A percentile compares a stretch with the other conserved stretches of the same genome.
phyloP scores from a whole-genome alignment of 2,797 vertebrate species.

The Eupleurogrammus muticus region DNA sequence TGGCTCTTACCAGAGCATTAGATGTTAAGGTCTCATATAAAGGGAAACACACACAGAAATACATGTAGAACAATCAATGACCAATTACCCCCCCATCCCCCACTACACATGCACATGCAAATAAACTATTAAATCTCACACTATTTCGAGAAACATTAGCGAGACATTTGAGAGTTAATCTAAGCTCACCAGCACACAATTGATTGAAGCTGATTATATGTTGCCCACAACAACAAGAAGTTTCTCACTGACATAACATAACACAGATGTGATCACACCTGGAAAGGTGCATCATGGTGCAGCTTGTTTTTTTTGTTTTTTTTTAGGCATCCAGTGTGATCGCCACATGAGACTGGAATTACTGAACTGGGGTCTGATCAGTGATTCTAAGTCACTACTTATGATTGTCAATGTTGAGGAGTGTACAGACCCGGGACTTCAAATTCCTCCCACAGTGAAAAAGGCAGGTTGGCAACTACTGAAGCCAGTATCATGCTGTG shows the following conservation, averaged over 20 bases:
- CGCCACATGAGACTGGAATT: conserved; percentile 16
- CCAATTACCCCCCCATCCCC: too few species aligned
- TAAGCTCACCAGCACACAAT: background rate
- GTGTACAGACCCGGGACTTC: conserved; percentile 45
- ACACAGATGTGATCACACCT: conserved; percentile 2
- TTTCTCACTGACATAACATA: conserved; percentile 30
- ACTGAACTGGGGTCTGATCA: conserved; percentile 45
- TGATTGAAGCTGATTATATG: conserved; percentile 26
- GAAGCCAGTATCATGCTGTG: conserved; percentile 66
- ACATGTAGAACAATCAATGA: too few species aligned
- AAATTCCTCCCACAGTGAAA: conserved; percentile 48
- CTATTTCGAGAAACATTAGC: background rate
- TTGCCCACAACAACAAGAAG: conserved; percentile 32
- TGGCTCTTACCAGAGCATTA: too few species aligned
- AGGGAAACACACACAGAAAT: too few species aligned
- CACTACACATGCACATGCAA: too few species aligned
- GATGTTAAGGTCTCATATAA: too few species aligned
- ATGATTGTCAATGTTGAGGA: conserved; percentile 54
- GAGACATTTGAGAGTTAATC: background rate
- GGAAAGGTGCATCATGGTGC: background rate
- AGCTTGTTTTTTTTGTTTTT: conserved; percentile 10
- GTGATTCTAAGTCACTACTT: conserved; percentile 44
- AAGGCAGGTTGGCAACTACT: conserved; percentile 44
- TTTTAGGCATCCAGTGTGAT: conserved; percentile 24
- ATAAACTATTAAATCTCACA: background rate